A percentile compares a stretch with the other conserved stretches of the same genome.
Evolutionary conservation across 2,888 invertebrate species (phyloP).

Genomic region (Microctonus brassicae): DNA sequence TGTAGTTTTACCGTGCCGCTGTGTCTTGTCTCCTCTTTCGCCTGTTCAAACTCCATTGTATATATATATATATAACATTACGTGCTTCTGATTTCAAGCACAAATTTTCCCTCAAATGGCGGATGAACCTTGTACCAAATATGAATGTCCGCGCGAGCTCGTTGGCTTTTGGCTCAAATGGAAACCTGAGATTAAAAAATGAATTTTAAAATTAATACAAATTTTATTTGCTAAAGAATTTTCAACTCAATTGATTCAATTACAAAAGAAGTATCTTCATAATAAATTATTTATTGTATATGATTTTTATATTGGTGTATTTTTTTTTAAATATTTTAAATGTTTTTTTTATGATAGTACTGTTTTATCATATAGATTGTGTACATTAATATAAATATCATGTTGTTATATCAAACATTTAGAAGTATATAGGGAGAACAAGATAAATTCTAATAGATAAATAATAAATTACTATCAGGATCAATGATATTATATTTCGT

Average conservation of each 20-base stretch:
- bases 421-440: background rate
- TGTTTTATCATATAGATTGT: background rate
- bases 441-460: background rate
- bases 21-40: constrained; percentile 42
- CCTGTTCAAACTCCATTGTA: constrained; percentile 31
- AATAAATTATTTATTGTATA: too few species aligned
- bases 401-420: background rate
- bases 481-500: background rate
- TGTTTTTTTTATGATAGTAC: too few species aligned
- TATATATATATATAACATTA: constrained; percentile 35
- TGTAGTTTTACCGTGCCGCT: constrained; percentile 51
- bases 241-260: background rate
- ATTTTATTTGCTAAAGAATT: background rate
- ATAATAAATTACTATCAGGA: background rate
- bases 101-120: constrained; percentile 30
- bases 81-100: constrained; percentile 40
- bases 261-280: too few species aligned
- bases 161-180: constrained; percentile 58
- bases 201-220: background rate
- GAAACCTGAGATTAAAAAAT: constrained; percentile 37
- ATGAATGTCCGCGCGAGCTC: background rate
- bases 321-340: too few species aligned
- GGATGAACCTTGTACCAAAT: background rate
- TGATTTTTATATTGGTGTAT: background rate
- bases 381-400: background rate